Evolutionary conservation across 2,888 invertebrate species (phyloP).

Genomic region (Atrina japonica): DNA sequence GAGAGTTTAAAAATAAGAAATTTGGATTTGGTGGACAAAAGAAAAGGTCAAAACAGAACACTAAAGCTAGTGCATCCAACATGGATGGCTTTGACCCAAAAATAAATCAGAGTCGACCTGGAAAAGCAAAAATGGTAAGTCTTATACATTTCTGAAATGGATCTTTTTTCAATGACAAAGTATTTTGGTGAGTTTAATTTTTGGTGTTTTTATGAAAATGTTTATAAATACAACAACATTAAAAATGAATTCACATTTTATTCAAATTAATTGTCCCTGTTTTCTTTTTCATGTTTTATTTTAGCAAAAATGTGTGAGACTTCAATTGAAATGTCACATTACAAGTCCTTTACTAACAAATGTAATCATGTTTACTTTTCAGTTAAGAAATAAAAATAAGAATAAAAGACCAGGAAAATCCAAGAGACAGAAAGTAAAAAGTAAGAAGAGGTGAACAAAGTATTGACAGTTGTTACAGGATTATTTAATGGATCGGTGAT

Average conservation of each 20-base stretch:
- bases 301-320: too few species aligned
- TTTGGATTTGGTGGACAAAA: conserved; percentile 98
- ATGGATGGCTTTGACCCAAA: conserved; percentile 50
- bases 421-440: conserved; percentile 59
- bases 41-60: conserved; percentile 92
- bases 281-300: background rate
- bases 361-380: too few species aligned
- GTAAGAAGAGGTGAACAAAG: conserved; percentile 47
- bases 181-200: too few species aligned
- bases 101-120: conserved; percentile 52
- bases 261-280: background rate
- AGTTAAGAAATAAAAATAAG: too few species aligned
- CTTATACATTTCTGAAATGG: too few species aligned
- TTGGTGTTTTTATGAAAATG: too few species aligned
- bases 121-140: conserved; percentile 30
- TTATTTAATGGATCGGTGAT: too few species aligned
- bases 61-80: conserved; percentile 85
- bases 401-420: conserved; percentile 65
- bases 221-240: too few species aligned
- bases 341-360: too few species aligned
- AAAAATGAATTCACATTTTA: background rate
- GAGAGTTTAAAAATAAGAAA: conserved; percentile 88
- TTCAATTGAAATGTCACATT: too few species aligned
- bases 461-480: too few species aligned
- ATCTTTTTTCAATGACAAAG: too few species aligned